Evolutionary conservation across 2,113 vertebrate genomes (phyloP).

Genomic region (Cynopterus brachyotis): DNA sequence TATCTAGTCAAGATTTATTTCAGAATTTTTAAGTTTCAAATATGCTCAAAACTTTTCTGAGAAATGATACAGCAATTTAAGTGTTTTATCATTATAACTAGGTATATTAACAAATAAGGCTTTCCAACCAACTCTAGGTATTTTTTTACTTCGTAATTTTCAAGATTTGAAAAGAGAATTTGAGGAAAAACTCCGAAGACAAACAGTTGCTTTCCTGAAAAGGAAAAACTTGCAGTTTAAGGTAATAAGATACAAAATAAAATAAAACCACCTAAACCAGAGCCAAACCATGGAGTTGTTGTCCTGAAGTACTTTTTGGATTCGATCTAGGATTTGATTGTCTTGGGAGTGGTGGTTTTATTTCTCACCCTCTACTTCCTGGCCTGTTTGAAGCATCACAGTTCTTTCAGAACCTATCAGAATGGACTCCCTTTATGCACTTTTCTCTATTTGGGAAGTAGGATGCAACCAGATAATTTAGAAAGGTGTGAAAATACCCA

Average conservation of each 20-base stretch:
- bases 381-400: constrained; percentile 2
- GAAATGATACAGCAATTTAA: constrained; percentile 5
- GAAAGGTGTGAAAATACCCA: constrained; percentile 21
- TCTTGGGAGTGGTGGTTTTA: not conserved
- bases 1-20: constrained; percentile 1
- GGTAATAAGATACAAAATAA: not conserved
- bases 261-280: not conserved
- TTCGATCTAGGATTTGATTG: not conserved
- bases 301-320: not conserved
- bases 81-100: not conserved
- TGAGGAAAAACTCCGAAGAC: not conserved
- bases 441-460: not conserved
- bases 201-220: not conserved
- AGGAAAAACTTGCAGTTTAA: not conserved
- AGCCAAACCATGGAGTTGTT: not conserved
- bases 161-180: constrained; percentile 30
- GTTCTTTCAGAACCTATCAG: not conserved
- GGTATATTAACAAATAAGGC: not conserved
- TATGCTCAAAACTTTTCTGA: constrained; percentile 39
- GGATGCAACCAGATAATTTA: constrained; percentile 9
- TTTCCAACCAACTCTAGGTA: constrained; percentile 11
- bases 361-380: constrained; percentile 10
- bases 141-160: constrained; percentile 21
- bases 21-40: constrained; percentile 37
- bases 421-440: constrained; percentile 27